Percentiles rank a stretch among this genome's conserved stretches.
Conservation (phyloP, 2,888 invertebrate genomes). For the Synergus japonicus region DNA sequence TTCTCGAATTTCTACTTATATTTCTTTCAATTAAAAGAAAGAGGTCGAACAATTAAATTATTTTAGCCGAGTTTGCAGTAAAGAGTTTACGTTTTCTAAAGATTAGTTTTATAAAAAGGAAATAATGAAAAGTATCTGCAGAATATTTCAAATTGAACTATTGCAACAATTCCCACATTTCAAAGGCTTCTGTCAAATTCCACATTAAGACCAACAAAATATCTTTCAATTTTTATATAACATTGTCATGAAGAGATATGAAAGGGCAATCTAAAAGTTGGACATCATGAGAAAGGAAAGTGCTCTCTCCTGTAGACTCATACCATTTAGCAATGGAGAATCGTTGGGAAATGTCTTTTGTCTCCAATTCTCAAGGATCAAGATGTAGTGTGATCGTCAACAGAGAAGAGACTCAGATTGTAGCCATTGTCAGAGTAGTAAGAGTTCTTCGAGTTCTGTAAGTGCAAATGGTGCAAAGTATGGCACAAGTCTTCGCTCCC, state of each 20-base stretch:
- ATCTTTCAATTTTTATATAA: neutral
- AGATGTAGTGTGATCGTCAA: conserved; percentile 24
- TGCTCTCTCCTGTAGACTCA: neutral
- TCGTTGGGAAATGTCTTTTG: conserved; percentile 27
- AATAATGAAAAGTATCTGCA: too few relatives aligned
- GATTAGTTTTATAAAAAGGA: too few relatives aligned
- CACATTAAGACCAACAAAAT: neutral
- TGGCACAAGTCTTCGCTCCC: conserved; percentile 20
- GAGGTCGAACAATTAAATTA: neutral
- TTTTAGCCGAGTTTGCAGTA: too few relatives aligned
- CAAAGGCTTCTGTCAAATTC: neutral
- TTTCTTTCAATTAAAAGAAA: neutral
- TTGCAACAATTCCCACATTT: neutral
- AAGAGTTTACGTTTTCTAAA: too few relatives aligned
- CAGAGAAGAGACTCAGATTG: conserved; percentile 6
- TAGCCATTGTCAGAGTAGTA: conserved; percentile 8
- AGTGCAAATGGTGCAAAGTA: conserved; percentile 10
- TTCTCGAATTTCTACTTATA: neutral
- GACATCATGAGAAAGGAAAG: conserved; percentile 37
- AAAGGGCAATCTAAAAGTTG: conserved; percentile 27
- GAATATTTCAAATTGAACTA: neutral
- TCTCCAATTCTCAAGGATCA: conserved; percentile 29
- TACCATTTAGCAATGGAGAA: conserved; percentile 24
- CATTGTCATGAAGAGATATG: neutral
- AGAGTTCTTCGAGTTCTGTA: conserved; percentile 15